Percentiles rank a stretch among this genome's conserved stretches.
These are phyloP conservation scores for Crenichthys baileyi DNA, from an alignment of 2,797 vertebrate genomes.

Conservation along the genomic window DNA sequence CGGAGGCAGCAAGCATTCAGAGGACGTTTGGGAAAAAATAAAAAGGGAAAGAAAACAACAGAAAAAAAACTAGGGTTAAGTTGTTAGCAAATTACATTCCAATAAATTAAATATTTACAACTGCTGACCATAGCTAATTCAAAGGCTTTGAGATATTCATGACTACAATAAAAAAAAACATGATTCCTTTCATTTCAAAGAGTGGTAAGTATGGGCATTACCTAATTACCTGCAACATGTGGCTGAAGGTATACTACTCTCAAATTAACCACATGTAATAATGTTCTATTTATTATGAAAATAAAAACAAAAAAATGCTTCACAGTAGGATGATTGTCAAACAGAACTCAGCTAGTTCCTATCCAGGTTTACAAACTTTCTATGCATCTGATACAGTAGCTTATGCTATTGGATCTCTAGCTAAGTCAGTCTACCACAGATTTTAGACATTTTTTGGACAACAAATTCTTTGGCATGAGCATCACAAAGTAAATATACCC, in stretches of 20 bases:
- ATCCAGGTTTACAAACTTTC: not conserved
- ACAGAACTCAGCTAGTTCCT: not conserved
- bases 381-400: not conserved
- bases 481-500: not conserved
- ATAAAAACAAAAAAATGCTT: constrained; percentile 22
- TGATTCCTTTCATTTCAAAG: constrained; percentile 83
- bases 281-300: constrained; percentile 10
- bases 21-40: constrained; percentile 64
- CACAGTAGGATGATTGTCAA: not conserved
- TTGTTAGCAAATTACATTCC: constrained; percentile 83
- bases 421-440: not conserved
- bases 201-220: constrained; percentile 86
- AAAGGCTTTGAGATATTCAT: constrained; percentile 82
- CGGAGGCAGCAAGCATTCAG: constrained; percentile 77
- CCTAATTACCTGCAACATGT: constrained; percentile 79
- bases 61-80: constrained; percentile 45
- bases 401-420: not conserved
- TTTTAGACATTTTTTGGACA: not conserved
- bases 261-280: constrained; percentile 43
- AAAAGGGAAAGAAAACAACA: constrained; percentile 1
- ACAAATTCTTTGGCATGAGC: not conserved
- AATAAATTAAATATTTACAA: constrained; percentile 83
- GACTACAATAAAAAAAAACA: constrained; percentile 86
- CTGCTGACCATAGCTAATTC: constrained; percentile 87
- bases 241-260: constrained; percentile 60